These are phyloP conservation scores for Nycticebus coucang DNA, from an alignment of 2,113 vertebrate genomes.

Conservation along the genomic window DNA sequence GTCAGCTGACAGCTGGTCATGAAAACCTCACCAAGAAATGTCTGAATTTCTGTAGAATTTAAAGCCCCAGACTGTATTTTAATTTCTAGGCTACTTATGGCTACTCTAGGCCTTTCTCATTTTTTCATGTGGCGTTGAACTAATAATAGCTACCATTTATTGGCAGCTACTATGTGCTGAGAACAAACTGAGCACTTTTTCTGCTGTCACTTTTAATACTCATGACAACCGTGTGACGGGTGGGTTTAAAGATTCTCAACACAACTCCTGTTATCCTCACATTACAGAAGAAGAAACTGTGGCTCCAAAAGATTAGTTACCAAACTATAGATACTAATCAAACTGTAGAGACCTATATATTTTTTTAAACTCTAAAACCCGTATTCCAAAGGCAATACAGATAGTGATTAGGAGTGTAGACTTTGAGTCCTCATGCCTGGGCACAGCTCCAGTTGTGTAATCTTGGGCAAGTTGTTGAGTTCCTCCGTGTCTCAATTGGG, in stretches of 20 bases:
- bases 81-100: neutral
- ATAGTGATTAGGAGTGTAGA: neutral
- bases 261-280: neutral
- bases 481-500: neutral
- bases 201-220: neutral
- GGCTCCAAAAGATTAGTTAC: neutral
- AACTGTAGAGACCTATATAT: no score
- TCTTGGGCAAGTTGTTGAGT: neutral
- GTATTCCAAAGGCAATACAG: neutral
- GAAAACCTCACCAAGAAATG: slow-evolving; percentile 34
- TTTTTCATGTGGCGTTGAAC: neutral
- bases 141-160: neutral
- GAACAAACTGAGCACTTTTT: neutral
- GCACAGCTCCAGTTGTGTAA: neutral
- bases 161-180: neutral
- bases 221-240: neutral
- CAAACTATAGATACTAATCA: no score
- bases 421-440: neutral
- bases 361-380: neutral
- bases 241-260: no score
- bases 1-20: neutral
- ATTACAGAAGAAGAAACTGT: slow-evolving; percentile 18
- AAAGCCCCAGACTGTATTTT: slow-evolving; percentile 8
- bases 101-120: neutral
- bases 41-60: slow-evolving; percentile 14